Conservation (phyloP, 2,888 invertebrate species). For the Phortica okadai region DNA sequence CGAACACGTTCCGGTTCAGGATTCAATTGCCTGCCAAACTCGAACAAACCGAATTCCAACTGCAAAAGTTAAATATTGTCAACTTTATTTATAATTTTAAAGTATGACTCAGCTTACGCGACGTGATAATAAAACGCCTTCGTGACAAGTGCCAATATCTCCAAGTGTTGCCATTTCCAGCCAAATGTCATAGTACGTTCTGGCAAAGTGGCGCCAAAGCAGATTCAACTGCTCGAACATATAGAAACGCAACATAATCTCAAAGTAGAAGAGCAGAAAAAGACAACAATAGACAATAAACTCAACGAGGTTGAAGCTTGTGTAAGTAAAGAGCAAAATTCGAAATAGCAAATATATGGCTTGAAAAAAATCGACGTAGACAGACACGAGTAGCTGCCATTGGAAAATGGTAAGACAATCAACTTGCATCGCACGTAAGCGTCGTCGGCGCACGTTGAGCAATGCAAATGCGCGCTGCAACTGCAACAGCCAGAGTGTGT, state of each 20-base stretch:
- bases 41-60: constrained; percentile 1
- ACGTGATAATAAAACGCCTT: background rate
- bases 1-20: background rate
- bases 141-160: background rate
- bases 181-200: background rate
- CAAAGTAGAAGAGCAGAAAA: constrained; percentile 3
- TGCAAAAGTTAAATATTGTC: background rate
- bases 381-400: background rate
- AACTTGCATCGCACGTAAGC: background rate
- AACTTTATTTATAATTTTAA: background rate
- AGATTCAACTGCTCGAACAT: background rate
- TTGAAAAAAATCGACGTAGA: background rate
- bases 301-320: background rate
- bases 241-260: constrained; percentile 8
- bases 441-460: background rate
- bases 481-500: background rate
- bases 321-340: background rate
- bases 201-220: background rate
- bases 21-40: background rate
- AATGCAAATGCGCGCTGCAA: background rate
- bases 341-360: background rate
- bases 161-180: background rate
- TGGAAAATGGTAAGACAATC: background rate
- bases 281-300: background rate
- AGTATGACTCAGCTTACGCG: background rate